Evolutionary conservation across 1,140 invertebrate species (phyloP), one percentile per base, ranked within the genome.

Genomic region (Liolophura sinensis): DNA sequence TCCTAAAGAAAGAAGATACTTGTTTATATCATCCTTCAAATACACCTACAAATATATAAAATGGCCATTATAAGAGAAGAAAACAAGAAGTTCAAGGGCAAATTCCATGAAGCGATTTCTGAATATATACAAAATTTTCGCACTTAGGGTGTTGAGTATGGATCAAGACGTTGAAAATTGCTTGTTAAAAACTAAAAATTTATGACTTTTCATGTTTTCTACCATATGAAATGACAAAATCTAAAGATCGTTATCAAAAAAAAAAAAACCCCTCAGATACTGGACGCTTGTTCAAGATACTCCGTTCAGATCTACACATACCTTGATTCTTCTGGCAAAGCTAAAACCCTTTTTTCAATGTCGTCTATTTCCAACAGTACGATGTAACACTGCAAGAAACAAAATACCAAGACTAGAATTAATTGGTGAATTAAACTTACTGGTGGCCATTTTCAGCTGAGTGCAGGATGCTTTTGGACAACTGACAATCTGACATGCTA

Each of bases 311-410:
- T n/a, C n/a, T 40, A 9, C 31, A 40, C 61, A 22, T 71, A 83
- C 81, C 78, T 78, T 58, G 67, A 72, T 40, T 83, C 78, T 54
- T 77, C 72, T 20, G 80, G 79, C 46, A 83, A 64, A 20, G 80
- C 79, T 60, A 83, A 68, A 11, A 80, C 77, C 62, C 79, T 77
- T 65, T 82, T 82, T 65, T 84, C 82, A 51, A 84, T 70, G 55
- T 82, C 81, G 72, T 84, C 82, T n/a, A 84, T 73, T 59, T 81
- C 74, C 49, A 84, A 67, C 40, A 84, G 66, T 5, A 81, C 27
- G 48, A 74, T 74, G 67, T 80, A 83, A n/a, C 75, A 75, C 82
- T 83, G 64, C 22, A 74, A 70, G 58, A 72, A 51, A 52, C 67
- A 63, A 64, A 61, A 51, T n/a, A 58, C 14, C 31, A n/a, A 18